phyloP scores from a whole-genome alignment of 2,888 invertebrate species.

The Digitonthophagus gazella region DNA sequence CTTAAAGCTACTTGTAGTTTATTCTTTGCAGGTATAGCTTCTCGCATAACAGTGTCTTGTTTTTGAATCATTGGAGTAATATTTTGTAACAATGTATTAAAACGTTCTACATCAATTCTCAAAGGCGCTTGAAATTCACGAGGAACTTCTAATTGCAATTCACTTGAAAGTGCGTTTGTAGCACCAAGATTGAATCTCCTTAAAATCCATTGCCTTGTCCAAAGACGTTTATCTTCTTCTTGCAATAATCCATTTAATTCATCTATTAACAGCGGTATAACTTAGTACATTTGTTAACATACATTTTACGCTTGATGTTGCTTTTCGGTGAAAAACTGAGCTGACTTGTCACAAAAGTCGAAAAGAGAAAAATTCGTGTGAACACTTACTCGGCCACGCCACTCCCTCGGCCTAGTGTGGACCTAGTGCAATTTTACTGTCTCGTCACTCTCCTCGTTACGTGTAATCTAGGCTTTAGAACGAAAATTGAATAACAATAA shows the following conservation, averaged over 20 bases:
- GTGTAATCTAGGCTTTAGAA: slow-evolving; percentile 2
- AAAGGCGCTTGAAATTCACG: neutral
- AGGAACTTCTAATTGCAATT: neutral
- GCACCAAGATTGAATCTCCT: neutral
- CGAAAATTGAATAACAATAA: no score
- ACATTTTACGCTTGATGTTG: neutral
- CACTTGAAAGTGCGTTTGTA: neutral
- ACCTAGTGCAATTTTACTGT: slow-evolving; percentile 8
- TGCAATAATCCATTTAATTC: neutral
- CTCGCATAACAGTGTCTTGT: neutral
- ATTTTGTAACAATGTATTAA: neutral
- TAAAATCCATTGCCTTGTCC: slow-evolving; percentile 5
- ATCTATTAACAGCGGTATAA: neutral
- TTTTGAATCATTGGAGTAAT: neutral
- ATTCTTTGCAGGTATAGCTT: neutral
- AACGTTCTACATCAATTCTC: neutral
- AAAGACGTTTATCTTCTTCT: neutral
- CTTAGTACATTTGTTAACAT: slow-evolving; percentile 2
- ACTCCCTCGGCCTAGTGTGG: slow-evolving; percentile 1
- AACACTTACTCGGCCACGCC: slow-evolving; percentile 1
- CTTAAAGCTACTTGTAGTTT: neutral
- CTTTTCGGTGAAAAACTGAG: neutral
- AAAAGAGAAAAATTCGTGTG: neutral
- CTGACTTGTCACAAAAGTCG: slow-evolving; percentile 1
- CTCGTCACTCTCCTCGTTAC: slow-evolving; percentile 1